phyloP scores from a whole-genome alignment of 2,797 vertebrate species.

The Eospalax fontanierii region DNA sequence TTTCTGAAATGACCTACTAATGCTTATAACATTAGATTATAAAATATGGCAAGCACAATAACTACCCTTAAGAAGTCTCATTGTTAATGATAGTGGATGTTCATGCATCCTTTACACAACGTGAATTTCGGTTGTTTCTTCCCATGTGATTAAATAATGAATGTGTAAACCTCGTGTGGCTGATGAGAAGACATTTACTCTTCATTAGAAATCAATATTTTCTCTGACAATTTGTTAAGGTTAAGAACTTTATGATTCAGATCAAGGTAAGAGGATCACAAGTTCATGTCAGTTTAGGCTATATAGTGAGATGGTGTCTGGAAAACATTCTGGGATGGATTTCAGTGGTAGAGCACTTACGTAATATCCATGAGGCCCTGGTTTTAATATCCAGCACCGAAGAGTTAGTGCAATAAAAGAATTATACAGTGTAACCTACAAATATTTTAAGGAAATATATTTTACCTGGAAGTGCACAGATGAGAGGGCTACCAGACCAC shows the following conservation, averaged over 20 bases:
- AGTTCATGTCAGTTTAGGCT: neutral
- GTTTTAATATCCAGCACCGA: neutral
- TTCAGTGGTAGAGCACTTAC: neutral
- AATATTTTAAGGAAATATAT: neutral
- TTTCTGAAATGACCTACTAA: neutral
- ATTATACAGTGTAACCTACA: neutral
- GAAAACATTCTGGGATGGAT: neutral
- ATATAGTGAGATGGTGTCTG: neutral
- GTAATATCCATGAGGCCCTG: neutral
- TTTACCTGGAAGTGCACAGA: neutral
- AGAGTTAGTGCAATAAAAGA: neutral
- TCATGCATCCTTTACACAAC: conserved; percentile 19
- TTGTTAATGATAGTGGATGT: neutral
- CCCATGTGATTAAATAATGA: neutral
- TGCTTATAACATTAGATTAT: neutral
- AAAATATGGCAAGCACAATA: neutral
- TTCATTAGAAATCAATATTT: neutral
- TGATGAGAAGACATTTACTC: neutral
- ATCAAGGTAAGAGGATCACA: no score
- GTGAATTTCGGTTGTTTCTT: neutral
- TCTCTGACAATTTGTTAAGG: neutral
- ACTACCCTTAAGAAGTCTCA: neutral
- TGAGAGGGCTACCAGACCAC: neutral
- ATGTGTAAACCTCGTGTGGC: neutral
- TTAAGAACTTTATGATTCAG: neutral